Percentiles rank a stretch among this genome's conserved stretches.
These are phyloP conservation scores for Tetheella fluctuosa DNA, from an alignment of 2,888 invertebrate species.

Conservation along the genomic window DNA sequence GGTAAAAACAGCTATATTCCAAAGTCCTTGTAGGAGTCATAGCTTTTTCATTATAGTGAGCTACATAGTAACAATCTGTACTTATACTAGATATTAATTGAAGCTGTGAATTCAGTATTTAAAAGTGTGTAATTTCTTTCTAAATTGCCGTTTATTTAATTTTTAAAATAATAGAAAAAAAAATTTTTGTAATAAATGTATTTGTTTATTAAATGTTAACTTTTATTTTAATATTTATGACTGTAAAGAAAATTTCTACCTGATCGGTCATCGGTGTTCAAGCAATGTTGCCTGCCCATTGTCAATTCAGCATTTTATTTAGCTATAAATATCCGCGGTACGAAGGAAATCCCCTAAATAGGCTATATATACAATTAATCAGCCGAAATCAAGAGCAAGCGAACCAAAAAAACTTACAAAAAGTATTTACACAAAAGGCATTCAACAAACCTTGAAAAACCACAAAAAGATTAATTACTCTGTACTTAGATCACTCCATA, in stretches of 20 bases:
- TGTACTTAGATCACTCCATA: slow-evolving; percentile 6
- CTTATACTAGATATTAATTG: background rate
- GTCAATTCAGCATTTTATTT: too few species aligned
- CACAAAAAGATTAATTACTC: slow-evolving; percentile 8
- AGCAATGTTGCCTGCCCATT: too few species aligned
- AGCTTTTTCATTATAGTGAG: slow-evolving; percentile 37
- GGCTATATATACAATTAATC: background rate
- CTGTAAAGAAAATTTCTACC: too few species aligned
- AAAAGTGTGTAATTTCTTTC: background rate
- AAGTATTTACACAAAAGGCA: background rate
- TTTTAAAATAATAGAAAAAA: background rate
- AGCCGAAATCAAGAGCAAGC: background rate
- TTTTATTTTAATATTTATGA: too few species aligned
- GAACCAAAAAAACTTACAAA: background rate
- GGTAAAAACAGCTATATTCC: slow-evolving; percentile 60
- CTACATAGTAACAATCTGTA: slow-evolving; percentile 22
- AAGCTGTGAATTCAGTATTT: background rate
- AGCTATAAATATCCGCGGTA: too few species aligned
- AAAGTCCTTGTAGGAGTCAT: slow-evolving; percentile 52
- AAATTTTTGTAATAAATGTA: background rate
- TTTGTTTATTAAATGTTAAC: too few species aligned
- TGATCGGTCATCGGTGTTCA: too few species aligned
- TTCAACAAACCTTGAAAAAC: slow-evolving; percentile 7
- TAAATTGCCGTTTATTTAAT: slow-evolving; percentile 1
- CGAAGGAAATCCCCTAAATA: background rate